Evolutionary conservation across 2,113 vertebrate genomes (phyloP).

Genomic region (cattle (Bos taurus)): ARS-UCD2.0 NC_037328.1:96997001-96997500

Average conservation of each 20-base stretch:
- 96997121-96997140: constrained; percentile 31
- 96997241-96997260: constrained; percentile 63
- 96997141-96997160: constrained; percentile 61
- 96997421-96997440: constrained; percentile 80
- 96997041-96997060: background rate
- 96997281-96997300: constrained; percentile 73
- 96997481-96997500: constrained; percentile 68
- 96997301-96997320: constrained; percentile 74
- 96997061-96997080: background rate
- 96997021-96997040: background rate
- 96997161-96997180: constrained; percentile 59
- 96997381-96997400: constrained; percentile 28
- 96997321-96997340: constrained; percentile 79
- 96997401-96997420: constrained; percentile 78
- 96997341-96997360: constrained; percentile 76
- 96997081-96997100: background rate
- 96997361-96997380: constrained; percentile 78
- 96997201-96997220: background rate
- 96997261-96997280: constrained; percentile 46
- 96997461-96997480: constrained; percentile 66
- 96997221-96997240: constrained; percentile 49
- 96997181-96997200: constrained; percentile 20
- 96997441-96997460: constrained; percentile 81
- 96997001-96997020: background rate
- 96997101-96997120: background rate